Base-by-base conservation (phyloP, 1,140 invertebrate species). In the Philotrypesis tridentata region DNA sequence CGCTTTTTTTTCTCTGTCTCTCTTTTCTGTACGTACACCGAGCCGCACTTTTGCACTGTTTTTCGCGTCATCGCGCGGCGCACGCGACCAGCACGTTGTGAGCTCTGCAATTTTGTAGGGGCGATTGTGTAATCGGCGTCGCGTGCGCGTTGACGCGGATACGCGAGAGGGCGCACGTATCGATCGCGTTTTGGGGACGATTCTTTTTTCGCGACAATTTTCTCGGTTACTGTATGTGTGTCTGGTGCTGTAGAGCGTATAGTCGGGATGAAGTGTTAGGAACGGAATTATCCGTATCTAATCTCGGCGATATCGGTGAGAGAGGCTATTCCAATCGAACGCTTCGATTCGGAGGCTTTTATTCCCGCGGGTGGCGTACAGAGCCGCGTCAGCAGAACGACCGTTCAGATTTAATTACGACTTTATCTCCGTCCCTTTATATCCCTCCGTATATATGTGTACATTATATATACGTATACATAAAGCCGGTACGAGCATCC, bases 341-440 rank as follows among this genome's bases (percentile, higher is more conserved):
- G 14, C 12, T 43, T 8, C 12, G 12, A 43, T 43, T 43, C 40
- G n/a, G 12, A 11, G n/a, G 5, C 8, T 61, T n/a, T 61, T 14
- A 21, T 61, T 67, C 60, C 31, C 33, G 12, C 11, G 23, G 8
- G 77, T 27, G 23, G 48, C 29, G 3, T 17, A 0, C 21, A 5
- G n/a, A 68, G 31, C 29, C 61, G 37, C 14, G 40, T 43, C 40
- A 43, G 40, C 40, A 43, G 40, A 43, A n/a, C n/a, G 40, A 63
- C 48, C 27, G 78, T 72, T 83, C 72, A 29, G 21, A 74, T 80
- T 67, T 80, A 80, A 80, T 80, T 74, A 67, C 33, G 25, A 60
- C 63, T 74, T 74, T 73, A 74, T 80, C 70, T 74, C 6, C 70
- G 1, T 17, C 67, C 68, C 67, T 79, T 71, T 68, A 33, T 27